A percentile compares a stretch with the other conserved stretches of the same genome.
phyloP scores from a whole-genome alignment of 2,113 vertebrate genomes.

The Crocuta crocuta region DNA sequence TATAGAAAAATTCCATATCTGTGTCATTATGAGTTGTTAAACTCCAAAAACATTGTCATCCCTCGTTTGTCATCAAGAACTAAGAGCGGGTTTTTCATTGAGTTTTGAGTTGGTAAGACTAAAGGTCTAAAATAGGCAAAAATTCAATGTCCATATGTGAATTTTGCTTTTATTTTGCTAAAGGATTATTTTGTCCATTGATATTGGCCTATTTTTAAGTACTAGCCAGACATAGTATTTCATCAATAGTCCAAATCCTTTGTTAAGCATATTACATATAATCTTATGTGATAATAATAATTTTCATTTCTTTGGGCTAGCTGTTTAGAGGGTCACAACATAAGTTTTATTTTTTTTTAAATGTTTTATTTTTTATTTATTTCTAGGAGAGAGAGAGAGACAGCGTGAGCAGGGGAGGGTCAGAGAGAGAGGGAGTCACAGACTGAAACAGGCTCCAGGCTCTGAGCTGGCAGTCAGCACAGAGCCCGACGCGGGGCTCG shows the following conservation, averaged over 20 bases:
- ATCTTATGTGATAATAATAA: not conserved
- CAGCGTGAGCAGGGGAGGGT: no score
- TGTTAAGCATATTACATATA: not conserved
- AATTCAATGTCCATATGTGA: not conserved
- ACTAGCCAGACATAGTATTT: not conserved
- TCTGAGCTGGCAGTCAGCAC: no score
- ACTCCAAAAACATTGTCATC: not conserved
- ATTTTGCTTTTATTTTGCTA: not conserved
- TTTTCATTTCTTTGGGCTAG: not conserved
- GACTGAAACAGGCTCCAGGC: no score
- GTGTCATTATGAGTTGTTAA: not conserved
- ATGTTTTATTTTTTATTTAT: no score
- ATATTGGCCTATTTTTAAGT: not conserved
- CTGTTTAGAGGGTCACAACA: not conserved
- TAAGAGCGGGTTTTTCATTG: not conserved
- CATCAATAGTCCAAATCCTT: conserved; percentile 14
- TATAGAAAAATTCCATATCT: not conserved
- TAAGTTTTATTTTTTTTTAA: not conserved
- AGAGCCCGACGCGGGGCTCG: no score
- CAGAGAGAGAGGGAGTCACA: no score
- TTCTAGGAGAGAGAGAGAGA: no score
- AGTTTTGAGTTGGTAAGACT: not conserved
- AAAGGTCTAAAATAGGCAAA: not conserved
- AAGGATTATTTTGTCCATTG: not conserved
- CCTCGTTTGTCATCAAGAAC: not conserved